These are phyloP conservation scores for Argopecten irradians DNA, from an alignment of 1,140 invertebrate species.

Conservation along the genomic window DNA sequence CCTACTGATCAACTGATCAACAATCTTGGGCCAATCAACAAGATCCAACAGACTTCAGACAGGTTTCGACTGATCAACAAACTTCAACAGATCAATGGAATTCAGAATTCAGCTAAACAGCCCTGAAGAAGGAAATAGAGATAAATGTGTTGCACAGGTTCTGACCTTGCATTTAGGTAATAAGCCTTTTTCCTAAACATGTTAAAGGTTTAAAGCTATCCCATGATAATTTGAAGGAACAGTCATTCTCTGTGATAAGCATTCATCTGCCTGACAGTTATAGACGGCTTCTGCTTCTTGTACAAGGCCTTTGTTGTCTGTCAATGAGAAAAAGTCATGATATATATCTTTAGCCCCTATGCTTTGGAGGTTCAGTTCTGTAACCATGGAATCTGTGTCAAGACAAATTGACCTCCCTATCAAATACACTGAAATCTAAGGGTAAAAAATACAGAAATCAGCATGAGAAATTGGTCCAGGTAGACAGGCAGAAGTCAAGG, in stretches of 20 bases:
- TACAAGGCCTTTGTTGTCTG: background rate
- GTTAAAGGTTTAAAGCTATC: background rate
- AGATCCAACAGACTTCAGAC: too few relatives aligned
- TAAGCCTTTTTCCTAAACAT: background rate
- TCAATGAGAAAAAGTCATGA: background rate
- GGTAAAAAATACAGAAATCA: background rate
- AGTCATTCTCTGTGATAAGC: background rate
- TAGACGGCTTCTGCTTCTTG: background rate
- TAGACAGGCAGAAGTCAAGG: background rate
- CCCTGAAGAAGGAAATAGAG: background rate
- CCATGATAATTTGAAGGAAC: background rate
- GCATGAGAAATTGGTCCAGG: background rate
- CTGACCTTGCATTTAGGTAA: slow-evolving; percentile 1
- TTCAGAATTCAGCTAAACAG: background rate
- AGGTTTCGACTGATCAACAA: too few relatives aligned
- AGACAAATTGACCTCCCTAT: slow-evolving; percentile 1
- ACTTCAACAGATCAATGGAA: too few relatives aligned
- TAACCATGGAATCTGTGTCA: background rate
- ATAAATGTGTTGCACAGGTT: background rate
- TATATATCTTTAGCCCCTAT: background rate
- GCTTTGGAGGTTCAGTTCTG: background rate
- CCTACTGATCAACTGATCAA: too few relatives aligned
- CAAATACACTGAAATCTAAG: slow-evolving; percentile 5
- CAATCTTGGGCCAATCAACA: too few relatives aligned
- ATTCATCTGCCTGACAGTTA: slow-evolving; percentile 9